Percentiles rank a stretch among this genome's conserved stretches.
Evolutionary conservation across 2,888 invertebrate species (phyloP).

Genomic region (Noctua janthe): DNA sequence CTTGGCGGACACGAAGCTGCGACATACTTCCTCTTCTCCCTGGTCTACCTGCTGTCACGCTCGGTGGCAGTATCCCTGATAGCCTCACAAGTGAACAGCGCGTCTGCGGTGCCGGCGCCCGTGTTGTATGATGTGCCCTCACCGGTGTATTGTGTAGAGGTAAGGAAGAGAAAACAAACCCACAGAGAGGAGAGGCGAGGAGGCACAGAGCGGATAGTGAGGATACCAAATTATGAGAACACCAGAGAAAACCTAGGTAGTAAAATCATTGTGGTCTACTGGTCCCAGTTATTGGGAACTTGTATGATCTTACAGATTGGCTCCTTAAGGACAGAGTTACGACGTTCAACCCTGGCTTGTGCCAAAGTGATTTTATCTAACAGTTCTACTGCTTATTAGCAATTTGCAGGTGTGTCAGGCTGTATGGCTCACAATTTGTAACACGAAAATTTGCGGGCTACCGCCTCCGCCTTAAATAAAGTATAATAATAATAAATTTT

Average conservation of each 20-base stretch:
- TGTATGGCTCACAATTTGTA: too few relatives aligned
- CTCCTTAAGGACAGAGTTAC: background rate
- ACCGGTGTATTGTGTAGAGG: slow-evolving; percentile 91
- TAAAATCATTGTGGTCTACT: background rate
- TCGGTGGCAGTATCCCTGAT: slow-evolving; percentile 91
- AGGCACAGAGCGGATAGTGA: background rate
- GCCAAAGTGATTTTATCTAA: background rate
- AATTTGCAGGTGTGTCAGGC: too few relatives aligned
- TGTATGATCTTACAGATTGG: background rate
- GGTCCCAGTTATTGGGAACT: background rate
- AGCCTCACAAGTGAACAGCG: slow-evolving; percentile 91
- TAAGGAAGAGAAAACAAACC: slow-evolving; percentile 65
- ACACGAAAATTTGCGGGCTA: too few relatives aligned
- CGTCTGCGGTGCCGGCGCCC: slow-evolving; percentile 89
- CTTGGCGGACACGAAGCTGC: slow-evolving; percentile 90
- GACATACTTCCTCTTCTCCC: slow-evolving; percentile 92
- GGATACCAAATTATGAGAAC: background rate
- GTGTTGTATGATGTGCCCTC: slow-evolving; percentile 92
- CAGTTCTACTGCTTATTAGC: background rate
- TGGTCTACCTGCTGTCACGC: slow-evolving; percentile 91
- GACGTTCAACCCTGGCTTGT: background rate
- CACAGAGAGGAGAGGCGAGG: background rate
- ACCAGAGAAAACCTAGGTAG: background rate
- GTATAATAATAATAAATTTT: too few relatives aligned
- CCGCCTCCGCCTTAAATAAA: too few relatives aligned